These are phyloP conservation scores for Eristalis pertinax DNA, from an alignment of 2,888 invertebrate species.

Conservation along the genomic window DNA sequence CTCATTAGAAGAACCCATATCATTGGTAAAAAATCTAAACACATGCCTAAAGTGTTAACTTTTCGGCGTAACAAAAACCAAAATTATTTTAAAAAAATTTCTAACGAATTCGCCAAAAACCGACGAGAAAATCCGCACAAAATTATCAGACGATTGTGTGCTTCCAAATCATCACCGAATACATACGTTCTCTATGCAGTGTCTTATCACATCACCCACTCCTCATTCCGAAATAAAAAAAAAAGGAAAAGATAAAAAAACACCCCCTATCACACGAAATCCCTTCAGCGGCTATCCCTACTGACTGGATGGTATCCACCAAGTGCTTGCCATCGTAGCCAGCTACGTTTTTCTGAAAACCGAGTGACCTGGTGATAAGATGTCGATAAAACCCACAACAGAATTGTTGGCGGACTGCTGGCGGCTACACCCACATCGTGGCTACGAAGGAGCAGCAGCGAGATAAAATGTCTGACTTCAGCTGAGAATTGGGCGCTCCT, in stretches of 20 bases:
- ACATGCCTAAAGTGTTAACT: too few relatives aligned
- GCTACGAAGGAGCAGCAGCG: neutral
- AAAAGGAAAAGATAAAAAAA: neutral
- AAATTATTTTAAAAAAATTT: too few relatives aligned
- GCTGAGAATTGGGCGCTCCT: constrained; percentile 13
- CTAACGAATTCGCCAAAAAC: too few relatives aligned
- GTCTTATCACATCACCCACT: neutral
- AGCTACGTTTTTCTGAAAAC: constrained; percentile 66
- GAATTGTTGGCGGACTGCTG: neutral
- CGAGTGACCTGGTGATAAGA: constrained; percentile 61
- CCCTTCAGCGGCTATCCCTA: neutral
- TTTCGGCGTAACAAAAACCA: too few relatives aligned
- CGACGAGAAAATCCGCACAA: too few relatives aligned
- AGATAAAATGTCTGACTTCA: neutral
- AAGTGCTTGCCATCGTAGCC: neutral
- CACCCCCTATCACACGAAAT: neutral
- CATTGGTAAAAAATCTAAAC: too few relatives aligned
- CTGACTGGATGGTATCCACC: neutral
- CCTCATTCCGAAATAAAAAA: neutral
- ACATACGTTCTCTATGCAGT: neutral
- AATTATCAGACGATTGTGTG: too few relatives aligned
- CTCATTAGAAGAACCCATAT: too few relatives aligned
- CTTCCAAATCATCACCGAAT: neutral
- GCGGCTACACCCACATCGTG: neutral
- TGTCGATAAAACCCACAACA: constrained; percentile 29